Conservation (phyloP, 2,113 vertebrate species). For the Pungitius pungitius region DNA sequence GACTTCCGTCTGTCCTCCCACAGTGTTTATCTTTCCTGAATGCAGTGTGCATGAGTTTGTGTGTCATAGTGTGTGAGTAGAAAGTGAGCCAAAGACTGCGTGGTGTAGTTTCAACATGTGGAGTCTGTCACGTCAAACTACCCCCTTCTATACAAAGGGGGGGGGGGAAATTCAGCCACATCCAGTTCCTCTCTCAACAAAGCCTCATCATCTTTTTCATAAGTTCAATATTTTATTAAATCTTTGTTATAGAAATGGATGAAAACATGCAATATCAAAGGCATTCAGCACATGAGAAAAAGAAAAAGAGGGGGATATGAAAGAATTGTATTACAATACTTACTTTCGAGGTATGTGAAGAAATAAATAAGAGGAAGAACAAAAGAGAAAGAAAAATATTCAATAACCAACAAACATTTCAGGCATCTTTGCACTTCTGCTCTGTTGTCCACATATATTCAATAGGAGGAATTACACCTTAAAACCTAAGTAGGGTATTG, state of each 20-base stretch:
- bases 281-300: neutral
- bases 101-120: constrained; percentile 25
- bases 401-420: neutral
- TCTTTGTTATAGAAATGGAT: neutral
- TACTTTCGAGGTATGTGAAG: neutral
- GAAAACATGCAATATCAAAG: neutral
- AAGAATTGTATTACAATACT: neutral
- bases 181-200: neutral
- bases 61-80: neutral
- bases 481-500: neutral
- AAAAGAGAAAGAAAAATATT: neutral
- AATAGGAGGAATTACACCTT: neutral
- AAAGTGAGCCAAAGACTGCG: constrained; percentile 14
- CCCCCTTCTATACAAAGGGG: constrained; percentile 24
- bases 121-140: constrained; percentile 35
- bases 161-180: too few relatives aligned
- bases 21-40: constrained; percentile 16
- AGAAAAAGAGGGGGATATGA: neutral
- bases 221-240: neutral
- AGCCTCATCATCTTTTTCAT: neutral
- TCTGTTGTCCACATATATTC: neutral
- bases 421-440: neutral
- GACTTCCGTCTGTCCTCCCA: constrained; percentile 36
- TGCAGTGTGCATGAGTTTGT: neutral
- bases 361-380: neutral